phyloP scores from a whole-genome alignment of 2,888 invertebrate genomes.

The Troides aeacus region DNA sequence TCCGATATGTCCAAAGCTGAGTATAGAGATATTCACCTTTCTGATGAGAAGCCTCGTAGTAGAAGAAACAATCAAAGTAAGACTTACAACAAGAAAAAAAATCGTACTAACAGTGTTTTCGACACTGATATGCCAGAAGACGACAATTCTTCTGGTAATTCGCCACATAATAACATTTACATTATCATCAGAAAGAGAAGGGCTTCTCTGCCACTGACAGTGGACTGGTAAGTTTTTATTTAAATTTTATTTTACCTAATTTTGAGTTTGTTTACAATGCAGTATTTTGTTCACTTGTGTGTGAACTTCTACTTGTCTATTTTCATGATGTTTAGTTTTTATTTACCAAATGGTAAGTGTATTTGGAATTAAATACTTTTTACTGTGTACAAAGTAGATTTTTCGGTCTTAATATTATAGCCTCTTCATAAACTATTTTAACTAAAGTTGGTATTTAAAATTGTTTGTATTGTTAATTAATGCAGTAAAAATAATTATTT shows the following conservation, averaged over 20 bases:
- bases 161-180: slow-evolving; percentile 44
- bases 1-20: slow-evolving; percentile 83
- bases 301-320: neutral
- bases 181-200: slow-evolving; percentile 54
- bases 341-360: neutral
- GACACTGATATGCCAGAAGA: slow-evolving; percentile 25
- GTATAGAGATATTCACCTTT: slow-evolving; percentile 73
- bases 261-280: neutral
- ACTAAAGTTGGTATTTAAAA: too few relatives aligned
- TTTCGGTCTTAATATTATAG: too few relatives aligned
- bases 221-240: slow-evolving; percentile 76
- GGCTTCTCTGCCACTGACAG: slow-evolving; percentile 63
- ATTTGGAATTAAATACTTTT: neutral
- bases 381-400: too few relatives aligned
- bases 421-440: too few relatives aligned
- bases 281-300: neutral
- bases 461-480: too few relatives aligned
- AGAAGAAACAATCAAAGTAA: slow-evolving; percentile 37
- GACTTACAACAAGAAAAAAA: slow-evolving; percentile 32
- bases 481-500: too few relatives aligned
- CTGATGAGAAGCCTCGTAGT: slow-evolving; percentile 54
- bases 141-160: slow-evolving; percentile 28
- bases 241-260: slow-evolving; percentile 1
- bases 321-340: neutral
- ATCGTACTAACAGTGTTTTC: neutral